phyloP scores from a whole-genome alignment of 2,888 invertebrate species.

The Callosobruchus maculatus region DNA sequence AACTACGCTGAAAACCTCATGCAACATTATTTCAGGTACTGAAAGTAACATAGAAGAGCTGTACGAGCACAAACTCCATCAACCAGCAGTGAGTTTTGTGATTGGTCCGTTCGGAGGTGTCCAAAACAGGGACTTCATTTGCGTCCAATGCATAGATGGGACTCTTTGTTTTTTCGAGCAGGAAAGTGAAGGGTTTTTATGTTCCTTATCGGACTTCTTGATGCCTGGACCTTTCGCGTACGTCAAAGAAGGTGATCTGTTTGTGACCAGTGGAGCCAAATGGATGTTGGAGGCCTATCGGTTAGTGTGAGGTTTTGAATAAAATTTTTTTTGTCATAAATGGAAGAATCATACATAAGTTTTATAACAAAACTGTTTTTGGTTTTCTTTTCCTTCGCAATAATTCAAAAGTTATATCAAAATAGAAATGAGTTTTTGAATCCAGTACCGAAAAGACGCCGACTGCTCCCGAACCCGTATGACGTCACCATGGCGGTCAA shows the following conservation, averaged over 20 bases:
- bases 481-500: too few species aligned
- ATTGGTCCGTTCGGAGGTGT: slow-evolving; percentile 85
- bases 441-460: too few species aligned
- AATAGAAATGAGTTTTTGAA: too few species aligned
- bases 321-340: too few species aligned
- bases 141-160: slow-evolving; percentile 89
- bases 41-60: slow-evolving; percentile 66
- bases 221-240: slow-evolving; percentile 85
- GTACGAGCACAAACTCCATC: slow-evolving; percentile 78
- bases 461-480: too few species aligned
- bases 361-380: too few species aligned
- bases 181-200: slow-evolving; percentile 81
- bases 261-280: slow-evolving; percentile 75
- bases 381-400: too few species aligned
- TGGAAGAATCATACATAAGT: too few species aligned
- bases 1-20: too few species aligned
- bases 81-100: slow-evolving; percentile 73
- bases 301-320: slow-evolving; percentile 54
- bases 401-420: too few species aligned
- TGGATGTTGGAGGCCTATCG: slow-evolving; percentile 85
- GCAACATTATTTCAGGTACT: slow-evolving; percentile 52
- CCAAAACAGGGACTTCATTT: slow-evolving; percentile 80
- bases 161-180: slow-evolving; percentile 88
- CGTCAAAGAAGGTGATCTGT: slow-evolving; percentile 75
- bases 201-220: slow-evolving; percentile 74